These are phyloP conservation scores for Epinephelus malabaricus DNA, from an alignment of 2,797 vertebrate genomes.

Conservation along the genomic window DNA sequence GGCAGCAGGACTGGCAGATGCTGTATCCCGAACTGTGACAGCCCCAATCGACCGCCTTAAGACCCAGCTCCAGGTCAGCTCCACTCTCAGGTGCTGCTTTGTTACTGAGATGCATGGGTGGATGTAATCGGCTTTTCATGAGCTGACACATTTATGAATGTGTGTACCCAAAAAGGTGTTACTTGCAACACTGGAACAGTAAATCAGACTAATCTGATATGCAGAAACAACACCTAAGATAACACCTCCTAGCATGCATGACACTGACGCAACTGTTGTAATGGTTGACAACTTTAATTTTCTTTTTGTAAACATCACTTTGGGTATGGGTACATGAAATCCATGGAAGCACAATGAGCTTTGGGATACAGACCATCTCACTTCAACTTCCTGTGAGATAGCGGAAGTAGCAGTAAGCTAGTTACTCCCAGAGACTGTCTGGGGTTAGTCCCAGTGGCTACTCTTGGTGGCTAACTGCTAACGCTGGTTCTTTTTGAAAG, in stretches of 20 bases:
- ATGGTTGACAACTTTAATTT: neutral
- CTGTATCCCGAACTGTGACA: slow-evolving; percentile 82
- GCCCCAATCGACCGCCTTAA: slow-evolving; percentile 87
- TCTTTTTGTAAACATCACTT: neutral
- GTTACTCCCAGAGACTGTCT: too few species aligned
- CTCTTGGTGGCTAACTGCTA: too few species aligned
- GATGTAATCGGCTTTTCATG: neutral
- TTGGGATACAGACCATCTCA: too few species aligned
- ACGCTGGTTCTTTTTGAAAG: too few species aligned
- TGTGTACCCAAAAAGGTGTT: neutral
- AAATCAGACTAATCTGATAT: neutral
- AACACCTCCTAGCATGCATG: neutral
- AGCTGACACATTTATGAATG: neutral
- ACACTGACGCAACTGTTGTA: too few species aligned
- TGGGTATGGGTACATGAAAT: too few species aligned
- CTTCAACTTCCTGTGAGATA: too few species aligned
- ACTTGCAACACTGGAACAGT: neutral
- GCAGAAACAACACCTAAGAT: neutral
- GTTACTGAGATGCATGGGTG: neutral
- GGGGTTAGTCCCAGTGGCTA: too few species aligned
- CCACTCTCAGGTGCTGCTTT: neutral
- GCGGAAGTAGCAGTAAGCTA: too few species aligned
- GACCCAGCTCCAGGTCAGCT: slow-evolving; percentile 85
- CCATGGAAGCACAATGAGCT: too few species aligned
- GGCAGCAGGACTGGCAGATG: slow-evolving; percentile 82